Conservation (phyloP, 2,888 invertebrate species). For the Orthosia gracilis region DNA sequence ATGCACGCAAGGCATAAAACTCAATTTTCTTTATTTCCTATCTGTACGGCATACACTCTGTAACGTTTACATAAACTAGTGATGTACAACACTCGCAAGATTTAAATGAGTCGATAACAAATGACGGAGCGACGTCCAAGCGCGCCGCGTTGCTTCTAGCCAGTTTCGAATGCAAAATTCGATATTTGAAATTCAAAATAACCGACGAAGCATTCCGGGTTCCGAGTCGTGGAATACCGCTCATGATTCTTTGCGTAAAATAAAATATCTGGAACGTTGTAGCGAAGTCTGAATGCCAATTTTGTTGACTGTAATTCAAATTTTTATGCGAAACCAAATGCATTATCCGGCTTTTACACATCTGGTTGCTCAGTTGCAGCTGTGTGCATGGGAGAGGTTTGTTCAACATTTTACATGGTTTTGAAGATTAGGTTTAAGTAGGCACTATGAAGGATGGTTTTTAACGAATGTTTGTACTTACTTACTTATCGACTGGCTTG, state of each 20-base stretch:
- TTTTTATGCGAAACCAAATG: constrained; percentile 62
- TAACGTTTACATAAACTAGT: constrained; percentile 44
- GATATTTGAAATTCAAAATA: constrained; percentile 90
- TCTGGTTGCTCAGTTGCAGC: constrained; percentile 40
- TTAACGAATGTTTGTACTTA: background rate
- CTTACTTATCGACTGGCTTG: background rate
- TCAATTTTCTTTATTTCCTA: constrained; percentile 36
- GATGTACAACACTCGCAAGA: constrained; percentile 68
- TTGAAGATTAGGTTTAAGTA: background rate
- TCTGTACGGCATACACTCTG: constrained; percentile 8
- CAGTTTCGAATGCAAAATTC: constrained; percentile 89
- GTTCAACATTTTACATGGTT: background rate
- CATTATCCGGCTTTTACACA: constrained; percentile 55
- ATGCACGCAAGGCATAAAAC: constrained; percentile 19
- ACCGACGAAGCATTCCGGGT: constrained; percentile 76
- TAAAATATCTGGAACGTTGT: constrained; percentile 82
- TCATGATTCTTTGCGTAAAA: constrained; percentile 84
- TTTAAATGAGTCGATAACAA: constrained; percentile 74
- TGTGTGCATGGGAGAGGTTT: constrained; percentile 8
- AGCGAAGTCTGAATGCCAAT: constrained; percentile 83
- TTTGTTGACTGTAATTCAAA: constrained; percentile 75
- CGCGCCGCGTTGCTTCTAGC: constrained; percentile 78
- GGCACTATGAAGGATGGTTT: background rate
- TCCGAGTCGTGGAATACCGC: constrained; percentile 73
- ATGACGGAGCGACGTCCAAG: constrained; percentile 77